Conservation (phyloP, 1,140 invertebrate genomes). For the Rhizoglyphus robini region DNA sequence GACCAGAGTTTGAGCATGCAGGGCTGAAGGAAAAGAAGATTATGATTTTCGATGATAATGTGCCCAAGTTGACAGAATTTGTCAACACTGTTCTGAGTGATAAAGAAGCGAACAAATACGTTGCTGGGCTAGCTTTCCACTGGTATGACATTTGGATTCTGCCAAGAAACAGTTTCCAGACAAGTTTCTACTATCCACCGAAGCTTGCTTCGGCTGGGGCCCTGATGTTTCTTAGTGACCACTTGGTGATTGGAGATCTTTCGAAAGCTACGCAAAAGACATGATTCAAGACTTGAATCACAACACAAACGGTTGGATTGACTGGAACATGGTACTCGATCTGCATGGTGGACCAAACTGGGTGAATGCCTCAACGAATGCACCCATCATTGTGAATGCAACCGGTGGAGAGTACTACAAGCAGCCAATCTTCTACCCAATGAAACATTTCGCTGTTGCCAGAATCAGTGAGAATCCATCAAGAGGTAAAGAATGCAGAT, state of each 20-base stretch:
- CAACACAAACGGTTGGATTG: conserved; percentile 58
- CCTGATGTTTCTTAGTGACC: conserved; percentile 23
- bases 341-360: conserved; percentile 66
- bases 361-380: conserved; percentile 57
- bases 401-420: conserved; percentile 57
- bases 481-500: no score
- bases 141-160: conserved; percentile 43
- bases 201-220: conserved; percentile 48
- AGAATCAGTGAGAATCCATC: no score
- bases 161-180: conserved; percentile 47
- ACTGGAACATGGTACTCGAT: conserved; percentile 75
- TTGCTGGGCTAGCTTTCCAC: conserved; percentile 40
- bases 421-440: conserved; percentile 71
- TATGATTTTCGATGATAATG: no score
- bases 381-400: conserved; percentile 57
- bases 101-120: conserved; percentile 18
- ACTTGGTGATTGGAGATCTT: conserved; percentile 20
- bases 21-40: conserved; percentile 24
- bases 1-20: conserved; percentile 29
- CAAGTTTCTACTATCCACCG: conserved; percentile 60
- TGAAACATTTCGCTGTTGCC: conserved; percentile 79
- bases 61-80: conserved; percentile 29
- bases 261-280: conserved; percentile 20
- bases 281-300: conserved; percentile 37
- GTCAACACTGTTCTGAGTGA: conserved; percentile 29